Conservation (phyloP, 1,140 invertebrate species). For the Drosophila dunni region DNA sequence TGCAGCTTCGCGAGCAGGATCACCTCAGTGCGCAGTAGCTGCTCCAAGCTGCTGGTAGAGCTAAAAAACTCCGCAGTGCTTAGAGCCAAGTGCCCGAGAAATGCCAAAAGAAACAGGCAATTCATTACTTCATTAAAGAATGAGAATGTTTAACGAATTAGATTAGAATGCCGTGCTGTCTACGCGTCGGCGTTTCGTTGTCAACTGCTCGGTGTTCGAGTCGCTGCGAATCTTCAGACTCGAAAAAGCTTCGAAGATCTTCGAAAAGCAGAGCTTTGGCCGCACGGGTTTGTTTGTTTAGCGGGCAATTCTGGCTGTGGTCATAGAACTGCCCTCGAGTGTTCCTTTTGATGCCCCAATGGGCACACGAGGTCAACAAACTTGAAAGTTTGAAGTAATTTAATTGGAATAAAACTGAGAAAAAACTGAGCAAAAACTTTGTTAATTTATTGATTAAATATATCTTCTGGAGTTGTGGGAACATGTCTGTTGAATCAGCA, state of each 20-base stretch:
- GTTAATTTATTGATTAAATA: slow-evolving; percentile 15
- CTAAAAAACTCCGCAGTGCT: slow-evolving; percentile 90
- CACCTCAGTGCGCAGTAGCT: slow-evolving; percentile 93
- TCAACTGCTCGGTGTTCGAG: slow-evolving; percentile 51
- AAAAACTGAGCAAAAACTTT: background rate
- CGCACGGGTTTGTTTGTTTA: slow-evolving; percentile 33
- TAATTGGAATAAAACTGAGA: slow-evolving; percentile 9
- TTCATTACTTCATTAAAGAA: slow-evolving; percentile 27
- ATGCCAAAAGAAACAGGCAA: slow-evolving; percentile 25
- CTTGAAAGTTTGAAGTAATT: slow-evolving; percentile 16
- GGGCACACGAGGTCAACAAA: slow-evolving; percentile 53
- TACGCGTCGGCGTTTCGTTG: slow-evolving; percentile 53
- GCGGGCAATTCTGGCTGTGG: slow-evolving; percentile 32
- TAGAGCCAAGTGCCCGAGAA: slow-evolving; percentile 26
- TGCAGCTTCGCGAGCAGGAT: slow-evolving; percentile 92
- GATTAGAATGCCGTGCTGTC: slow-evolving; percentile 37
- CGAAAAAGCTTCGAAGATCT: slow-evolving; percentile 49
- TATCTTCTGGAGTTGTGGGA: background rate
- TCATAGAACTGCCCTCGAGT: slow-evolving; percentile 69
- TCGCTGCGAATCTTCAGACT: slow-evolving; percentile 27
- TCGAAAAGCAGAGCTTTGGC: slow-evolving; percentile 29
- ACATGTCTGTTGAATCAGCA: background rate
- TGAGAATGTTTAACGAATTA: background rate
- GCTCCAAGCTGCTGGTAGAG: slow-evolving; percentile 94
- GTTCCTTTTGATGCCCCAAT: background rate